These are phyloP conservation scores for Acrossocheilus fasciatus DNA, from an alignment of 2,797 vertebrate genomes.

Conservation along the genomic window DNA sequence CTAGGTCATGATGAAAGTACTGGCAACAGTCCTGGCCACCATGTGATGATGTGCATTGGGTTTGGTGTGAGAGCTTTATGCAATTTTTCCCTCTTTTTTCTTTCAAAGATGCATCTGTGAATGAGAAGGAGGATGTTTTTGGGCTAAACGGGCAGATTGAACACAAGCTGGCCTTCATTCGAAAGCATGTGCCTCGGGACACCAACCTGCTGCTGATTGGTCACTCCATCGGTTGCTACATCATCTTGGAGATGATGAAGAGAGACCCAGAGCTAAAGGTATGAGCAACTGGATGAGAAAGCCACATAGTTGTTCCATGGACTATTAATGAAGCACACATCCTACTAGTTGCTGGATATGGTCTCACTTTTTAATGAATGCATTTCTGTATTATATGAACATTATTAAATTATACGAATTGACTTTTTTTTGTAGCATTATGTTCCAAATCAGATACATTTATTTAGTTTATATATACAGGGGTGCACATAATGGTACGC, in stretches of 20 bases:
- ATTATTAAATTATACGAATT: not conserved
- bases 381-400: not conserved
- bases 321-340: not conserved
- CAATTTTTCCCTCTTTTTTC: slow-evolving; percentile 23
- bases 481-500: not conserved
- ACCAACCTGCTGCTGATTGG: slow-evolving; percentile 88
- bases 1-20: slow-evolving; percentile 17
- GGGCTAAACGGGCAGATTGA: slow-evolving; percentile 91
- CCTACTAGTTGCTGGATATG: not conserved
- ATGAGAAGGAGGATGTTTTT: slow-evolving; percentile 83
- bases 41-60: slow-evolving; percentile 2
- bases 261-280: slow-evolving; percentile 86
- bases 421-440: too few species aligned
- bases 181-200: slow-evolving; percentile 84
- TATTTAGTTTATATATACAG: too few species aligned
- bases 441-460: too few species aligned
- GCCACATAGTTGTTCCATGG: not conserved
- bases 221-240: slow-evolving; percentile 93
- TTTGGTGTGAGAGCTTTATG: slow-evolving; percentile 7
- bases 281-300: slow-evolving; percentile 24
- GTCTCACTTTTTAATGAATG: not conserved
- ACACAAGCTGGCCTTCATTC: slow-evolving; percentile 92
- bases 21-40: not conserved
- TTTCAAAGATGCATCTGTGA: slow-evolving; percentile 77
- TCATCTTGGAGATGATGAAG: slow-evolving; percentile 91